phyloP scores from a whole-genome alignment of 2,888 invertebrate genomes.

The Thumatha senex region DNA sequence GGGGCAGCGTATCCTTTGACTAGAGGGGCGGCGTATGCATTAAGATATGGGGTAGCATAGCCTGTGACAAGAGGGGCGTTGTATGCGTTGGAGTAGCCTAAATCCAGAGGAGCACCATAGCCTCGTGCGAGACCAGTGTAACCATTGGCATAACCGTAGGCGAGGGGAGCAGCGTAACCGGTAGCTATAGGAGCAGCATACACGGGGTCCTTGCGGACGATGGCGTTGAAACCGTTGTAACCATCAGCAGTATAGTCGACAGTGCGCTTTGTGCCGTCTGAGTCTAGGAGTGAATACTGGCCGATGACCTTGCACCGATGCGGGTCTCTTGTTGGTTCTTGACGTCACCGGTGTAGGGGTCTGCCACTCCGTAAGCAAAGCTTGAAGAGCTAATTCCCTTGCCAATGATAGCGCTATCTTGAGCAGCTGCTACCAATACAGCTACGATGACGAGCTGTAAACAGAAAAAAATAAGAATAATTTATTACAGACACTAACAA shows the following conservation, averaged over 20 bases:
- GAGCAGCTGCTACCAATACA: slow-evolving; percentile 71
- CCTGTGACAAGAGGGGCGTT: neutral
- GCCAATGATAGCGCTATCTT: slow-evolving; percentile 62
- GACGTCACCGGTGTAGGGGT: slow-evolving; percentile 78
- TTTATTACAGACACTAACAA: too few species aligned
- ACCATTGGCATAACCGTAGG: neutral
- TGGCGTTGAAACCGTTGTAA: slow-evolving; percentile 81
- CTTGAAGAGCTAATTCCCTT: slow-evolving; percentile 66
- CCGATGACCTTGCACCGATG: slow-evolving; percentile 83
- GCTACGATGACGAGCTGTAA: slow-evolving; percentile 75
- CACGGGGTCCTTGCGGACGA: slow-evolving; percentile 77
- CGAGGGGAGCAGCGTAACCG: neutral
- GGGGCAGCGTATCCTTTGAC: neutral
- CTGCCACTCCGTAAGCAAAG: slow-evolving; percentile 76
- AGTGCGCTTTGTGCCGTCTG: slow-evolving; percentile 85
- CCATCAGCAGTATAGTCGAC: slow-evolving; percentile 84
- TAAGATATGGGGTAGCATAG: neutral
- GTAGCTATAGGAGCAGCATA: slow-evolving; percentile 47
- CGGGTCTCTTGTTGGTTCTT: slow-evolving; percentile 85
- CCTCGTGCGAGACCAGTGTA: neutral
- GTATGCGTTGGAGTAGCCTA: neutral
- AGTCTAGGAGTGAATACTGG: slow-evolving; percentile 76
- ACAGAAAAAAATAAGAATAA: slow-evolving; percentile 14
- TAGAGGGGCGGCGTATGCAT: neutral
- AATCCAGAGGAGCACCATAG: neutral